These are phyloP conservation scores for Pterois miles DNA, from an alignment of 2,797 vertebrate species.

Conservation along the genomic window DNA sequence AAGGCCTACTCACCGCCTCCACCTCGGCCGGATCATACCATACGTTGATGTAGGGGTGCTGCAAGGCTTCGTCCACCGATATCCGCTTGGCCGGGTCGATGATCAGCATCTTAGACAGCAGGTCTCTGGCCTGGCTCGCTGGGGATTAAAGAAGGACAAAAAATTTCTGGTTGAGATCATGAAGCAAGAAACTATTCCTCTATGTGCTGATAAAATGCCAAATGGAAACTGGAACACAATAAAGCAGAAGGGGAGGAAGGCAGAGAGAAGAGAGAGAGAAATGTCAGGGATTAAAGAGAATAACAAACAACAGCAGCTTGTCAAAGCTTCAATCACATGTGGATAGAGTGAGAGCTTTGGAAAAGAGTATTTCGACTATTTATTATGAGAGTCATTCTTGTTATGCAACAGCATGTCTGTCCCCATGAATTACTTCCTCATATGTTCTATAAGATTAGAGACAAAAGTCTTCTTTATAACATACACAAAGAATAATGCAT, in stretches of 20 bases:
- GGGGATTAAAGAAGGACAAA: slow-evolving; percentile 50
- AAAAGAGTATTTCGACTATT: neutral
- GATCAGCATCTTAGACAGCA: slow-evolving; percentile 99
- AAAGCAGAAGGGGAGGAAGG: neutral
- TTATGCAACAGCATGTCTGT: no score
- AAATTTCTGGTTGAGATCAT: slow-evolving; percentile 22
- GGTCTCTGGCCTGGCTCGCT: slow-evolving; percentile 99
- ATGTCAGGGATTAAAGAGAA: slow-evolving; percentile 32
- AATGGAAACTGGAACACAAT: neutral
- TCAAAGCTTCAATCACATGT: slow-evolving; percentile 5
- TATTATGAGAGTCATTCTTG: neutral
- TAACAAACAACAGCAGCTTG: slow-evolving; percentile 31
- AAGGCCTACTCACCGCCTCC: slow-evolving; percentile 91
- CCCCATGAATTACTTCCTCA: no score
- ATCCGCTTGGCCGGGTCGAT: slow-evolving; percentile 98
- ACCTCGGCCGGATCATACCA: slow-evolving; percentile 99
- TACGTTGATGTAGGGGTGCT: slow-evolving; percentile 99
- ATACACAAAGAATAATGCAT: no score
- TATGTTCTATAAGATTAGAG: no score
- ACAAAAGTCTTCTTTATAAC: no score
- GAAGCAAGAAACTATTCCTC: neutral
- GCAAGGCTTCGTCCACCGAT: slow-evolving; percentile 98
- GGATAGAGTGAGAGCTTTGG: neutral
- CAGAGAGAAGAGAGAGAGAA: slow-evolving; percentile 4
- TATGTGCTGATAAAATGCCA: neutral